Percentiles rank a stretch among this genome's conserved stretches.
These are phyloP conservation scores for Salticus scenicus DNA, from an alignment of 2,888 invertebrate species.

Conservation along the genomic window DNA sequence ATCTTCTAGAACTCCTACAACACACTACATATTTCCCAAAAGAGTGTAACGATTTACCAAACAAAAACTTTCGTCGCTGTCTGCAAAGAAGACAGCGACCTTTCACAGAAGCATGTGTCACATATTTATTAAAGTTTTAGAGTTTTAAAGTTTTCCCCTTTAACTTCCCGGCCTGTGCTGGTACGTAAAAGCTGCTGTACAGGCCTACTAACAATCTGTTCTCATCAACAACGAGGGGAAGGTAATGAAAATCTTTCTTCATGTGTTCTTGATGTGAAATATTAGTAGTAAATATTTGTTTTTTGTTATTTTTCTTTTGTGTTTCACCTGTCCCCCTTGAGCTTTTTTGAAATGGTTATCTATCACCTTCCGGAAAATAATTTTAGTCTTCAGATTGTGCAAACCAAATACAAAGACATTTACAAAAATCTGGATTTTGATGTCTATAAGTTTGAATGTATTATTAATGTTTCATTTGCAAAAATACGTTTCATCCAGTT, in stretches of 20 bases:
- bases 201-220: conserved; percentile 52
- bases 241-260: conserved; percentile 59
- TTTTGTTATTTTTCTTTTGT: background rate
- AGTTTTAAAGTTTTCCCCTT: conserved; percentile 45
- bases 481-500: too few species aligned
- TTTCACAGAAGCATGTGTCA: conserved; percentile 22
- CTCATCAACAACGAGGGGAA: conserved; percentile 53
- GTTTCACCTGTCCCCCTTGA: conserved; percentile 17
- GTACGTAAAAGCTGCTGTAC: conserved; percentile 39
- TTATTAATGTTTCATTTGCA: too few species aligned
- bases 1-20: conserved; percentile 39
- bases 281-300: background rate
- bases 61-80: conserved; percentile 24
- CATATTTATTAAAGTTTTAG: conserved; percentile 1
- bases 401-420: too few species aligned
- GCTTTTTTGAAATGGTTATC: too few species aligned
- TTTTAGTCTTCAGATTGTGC: too few species aligned
- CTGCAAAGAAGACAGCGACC: conserved; percentile 37
- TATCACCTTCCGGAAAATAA: too few species aligned
- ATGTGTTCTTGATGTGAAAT: conserved; percentile 34
- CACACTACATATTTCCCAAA: background rate
- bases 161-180: conserved; percentile 38
- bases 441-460: too few species aligned
- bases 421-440: too few species aligned
- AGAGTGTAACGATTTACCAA: background rate